phyloP scores from a whole-genome alignment of 2,888 invertebrate genomes.

The Leucozona laternaria region DNA sequence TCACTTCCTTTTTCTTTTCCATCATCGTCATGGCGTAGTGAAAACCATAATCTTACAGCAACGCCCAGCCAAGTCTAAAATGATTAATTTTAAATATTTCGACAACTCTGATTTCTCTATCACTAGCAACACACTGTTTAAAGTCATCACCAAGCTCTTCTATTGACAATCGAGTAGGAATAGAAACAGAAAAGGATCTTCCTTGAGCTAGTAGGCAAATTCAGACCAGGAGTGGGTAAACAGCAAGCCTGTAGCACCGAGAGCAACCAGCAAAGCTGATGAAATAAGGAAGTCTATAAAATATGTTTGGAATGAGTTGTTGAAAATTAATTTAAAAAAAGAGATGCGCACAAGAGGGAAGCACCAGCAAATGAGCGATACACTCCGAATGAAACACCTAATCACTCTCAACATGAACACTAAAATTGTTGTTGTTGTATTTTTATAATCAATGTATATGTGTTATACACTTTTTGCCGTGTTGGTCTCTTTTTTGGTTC shows the following conservation, averaged over 20 bases:
- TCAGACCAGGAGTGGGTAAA: constrained; percentile 1
- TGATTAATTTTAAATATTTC: neutral
- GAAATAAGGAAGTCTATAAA: constrained; percentile 62
- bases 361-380: constrained; percentile 38
- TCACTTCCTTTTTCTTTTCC: too few relatives aligned
- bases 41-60: too few relatives aligned
- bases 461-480: constrained; percentile 59
- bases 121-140: neutral
- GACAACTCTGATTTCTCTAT: constrained; percentile 9
- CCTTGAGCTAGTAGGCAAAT: neutral
- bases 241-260: constrained; percentile 14
- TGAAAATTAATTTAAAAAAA: constrained; percentile 43
- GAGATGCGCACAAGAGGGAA: constrained; percentile 64
- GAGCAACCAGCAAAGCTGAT: constrained; percentile 22
- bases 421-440: neutral
- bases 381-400: constrained; percentile 56
- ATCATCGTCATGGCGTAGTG: too few relatives aligned
- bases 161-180: neutral
- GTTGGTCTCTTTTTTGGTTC: constrained; percentile 67
- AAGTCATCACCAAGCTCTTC: neutral
- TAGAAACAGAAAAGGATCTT: neutral
- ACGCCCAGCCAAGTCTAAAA: neutral
- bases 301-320: constrained; percentile 64
- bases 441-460: constrained; percentile 35
- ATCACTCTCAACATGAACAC: constrained; percentile 27